A percentile compares a stretch with the other conserved stretches of the same genome.
These are phyloP conservation scores for Platynereis dumerilii DNA, from an alignment of 2,888 invertebrate genomes.

Conservation along the genomic window DNA sequence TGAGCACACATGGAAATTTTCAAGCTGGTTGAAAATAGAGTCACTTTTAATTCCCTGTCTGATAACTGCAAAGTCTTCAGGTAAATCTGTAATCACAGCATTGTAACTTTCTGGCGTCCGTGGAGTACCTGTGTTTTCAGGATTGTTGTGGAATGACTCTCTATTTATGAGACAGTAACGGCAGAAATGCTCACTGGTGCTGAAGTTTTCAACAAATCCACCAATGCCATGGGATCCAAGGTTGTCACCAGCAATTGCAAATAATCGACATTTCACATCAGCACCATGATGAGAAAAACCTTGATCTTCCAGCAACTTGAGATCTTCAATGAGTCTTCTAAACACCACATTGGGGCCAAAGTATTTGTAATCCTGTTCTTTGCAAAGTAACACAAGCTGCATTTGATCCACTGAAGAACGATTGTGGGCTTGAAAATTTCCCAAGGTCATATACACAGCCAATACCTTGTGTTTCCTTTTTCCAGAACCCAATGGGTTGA, in stretches of 20 bases:
- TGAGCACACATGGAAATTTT: neutral
- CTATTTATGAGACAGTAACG: neutral
- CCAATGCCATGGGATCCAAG: neutral
- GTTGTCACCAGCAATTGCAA: neutral
- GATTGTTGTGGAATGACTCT: neutral
- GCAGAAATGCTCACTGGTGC: neutral
- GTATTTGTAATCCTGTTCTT: neutral
- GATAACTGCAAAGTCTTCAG: no score
- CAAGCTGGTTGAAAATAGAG: neutral
- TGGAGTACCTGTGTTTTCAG: neutral
- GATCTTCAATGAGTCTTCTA: neutral
- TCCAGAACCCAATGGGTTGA: slow-evolving; percentile 27
- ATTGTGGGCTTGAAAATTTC: slow-evolving; percentile 12
- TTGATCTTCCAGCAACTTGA: no score
- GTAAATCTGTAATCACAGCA: neutral
- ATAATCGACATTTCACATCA: no score
- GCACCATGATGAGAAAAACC: no score
- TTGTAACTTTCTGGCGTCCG: neutral
- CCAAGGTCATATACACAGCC: no score
- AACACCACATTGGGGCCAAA: neutral
- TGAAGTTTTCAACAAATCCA: neutral
- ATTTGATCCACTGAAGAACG: slow-evolving; percentile 18
- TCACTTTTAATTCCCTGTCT: neutral
- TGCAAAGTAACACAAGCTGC: slow-evolving; percentile 21
- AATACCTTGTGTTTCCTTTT: no score